A percentile compares a stretch with the other conserved stretches of the same genome.
Evolutionary conservation across 2,888 invertebrate genomes (phyloP).

Genomic region (Drosophila kanekoi): DNA sequence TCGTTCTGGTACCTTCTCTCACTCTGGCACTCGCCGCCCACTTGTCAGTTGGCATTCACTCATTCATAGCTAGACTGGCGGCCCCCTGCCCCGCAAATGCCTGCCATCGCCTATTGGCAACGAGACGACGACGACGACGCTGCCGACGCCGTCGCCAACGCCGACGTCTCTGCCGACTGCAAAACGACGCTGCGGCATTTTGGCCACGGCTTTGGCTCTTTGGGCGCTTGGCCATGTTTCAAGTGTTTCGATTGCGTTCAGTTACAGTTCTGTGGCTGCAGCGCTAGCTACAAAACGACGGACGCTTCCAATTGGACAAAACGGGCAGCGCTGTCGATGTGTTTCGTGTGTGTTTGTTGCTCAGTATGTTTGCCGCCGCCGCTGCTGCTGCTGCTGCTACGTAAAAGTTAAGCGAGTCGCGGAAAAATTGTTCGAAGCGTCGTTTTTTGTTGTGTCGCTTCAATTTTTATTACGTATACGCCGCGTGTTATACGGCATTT

Average conservation of each 20-base stretch:
- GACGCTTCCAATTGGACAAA: slow-evolving; percentile 23
- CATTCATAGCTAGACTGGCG: slow-evolving; percentile 72
- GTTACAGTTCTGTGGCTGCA: slow-evolving; percentile 73
- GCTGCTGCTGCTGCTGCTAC: slow-evolving; percentile 15
- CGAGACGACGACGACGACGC: slow-evolving; percentile 33
- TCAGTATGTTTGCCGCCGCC: slow-evolving; percentile 6
- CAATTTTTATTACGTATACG: slow-evolving; percentile 73
- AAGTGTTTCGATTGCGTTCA: slow-evolving; percentile 60
- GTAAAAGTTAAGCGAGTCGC: slow-evolving; percentile 36
- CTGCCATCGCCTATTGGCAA: slow-evolving; percentile 65
- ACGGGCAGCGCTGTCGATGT: neutral
- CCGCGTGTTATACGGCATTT: slow-evolving; percentile 57
- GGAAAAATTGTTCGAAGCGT: slow-evolving; percentile 50
- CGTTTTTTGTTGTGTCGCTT: slow-evolving; percentile 37
- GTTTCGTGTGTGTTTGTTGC: slow-evolving; percentile 1
- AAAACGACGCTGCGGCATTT: slow-evolving; percentile 75
- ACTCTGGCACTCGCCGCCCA: slow-evolving; percentile 63
- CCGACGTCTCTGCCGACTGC: slow-evolving; percentile 47
- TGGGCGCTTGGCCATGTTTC: slow-evolving; percentile 72
- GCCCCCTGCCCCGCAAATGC: slow-evolving; percentile 4
- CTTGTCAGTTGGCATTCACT: slow-evolving; percentile 76
- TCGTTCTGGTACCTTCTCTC: slow-evolving; percentile 29
- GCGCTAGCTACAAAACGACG: slow-evolving; percentile 62
- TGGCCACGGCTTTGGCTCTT: slow-evolving; percentile 65
- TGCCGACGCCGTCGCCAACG: slow-evolving; percentile 14